These are phyloP conservation scores for Teleogryllus oceanicus DNA, from an alignment of 2,888 invertebrate genomes.

Conservation along the genomic window DNA sequence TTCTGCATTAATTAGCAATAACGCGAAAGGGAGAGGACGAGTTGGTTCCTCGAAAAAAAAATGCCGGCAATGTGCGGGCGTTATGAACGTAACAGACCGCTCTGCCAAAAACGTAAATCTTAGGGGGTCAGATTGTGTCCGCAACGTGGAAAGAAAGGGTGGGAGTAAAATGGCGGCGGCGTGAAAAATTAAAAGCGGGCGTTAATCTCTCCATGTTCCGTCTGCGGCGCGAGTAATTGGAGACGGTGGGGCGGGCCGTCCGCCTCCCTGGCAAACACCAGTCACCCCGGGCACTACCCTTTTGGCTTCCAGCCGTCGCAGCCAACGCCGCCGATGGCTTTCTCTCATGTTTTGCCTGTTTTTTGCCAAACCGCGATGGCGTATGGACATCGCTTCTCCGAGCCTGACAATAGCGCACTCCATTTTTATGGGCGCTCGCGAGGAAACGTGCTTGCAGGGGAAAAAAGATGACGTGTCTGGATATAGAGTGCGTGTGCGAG, in stretches of 20 bases:
- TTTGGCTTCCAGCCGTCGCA: too few relatives aligned
- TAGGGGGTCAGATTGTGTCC: conserved; percentile 6
- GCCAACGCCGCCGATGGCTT: too few relatives aligned
- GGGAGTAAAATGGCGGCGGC: background rate
- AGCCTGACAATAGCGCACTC: too few relatives aligned
- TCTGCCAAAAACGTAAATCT: background rate
- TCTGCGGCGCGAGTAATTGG: background rate
- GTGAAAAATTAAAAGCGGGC: conserved; percentile 18
- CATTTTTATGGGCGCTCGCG: too few relatives aligned
- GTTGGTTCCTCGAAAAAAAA: background rate
- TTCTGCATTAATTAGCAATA: background rate
- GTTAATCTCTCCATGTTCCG: conserved; percentile 6
- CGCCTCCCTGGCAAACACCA: too few relatives aligned
- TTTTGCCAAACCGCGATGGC: too few relatives aligned
- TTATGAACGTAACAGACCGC: conserved; percentile 6
- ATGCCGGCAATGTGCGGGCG: background rate
- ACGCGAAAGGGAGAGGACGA: background rate
- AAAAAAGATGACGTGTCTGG: too few relatives aligned
- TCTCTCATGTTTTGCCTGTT: too few relatives aligned
- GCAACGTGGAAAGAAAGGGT: background rate
- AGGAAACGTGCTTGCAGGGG: too few relatives aligned
- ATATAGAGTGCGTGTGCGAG: too few relatives aligned
- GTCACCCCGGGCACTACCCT: too few relatives aligned
- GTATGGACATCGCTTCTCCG: too few relatives aligned
- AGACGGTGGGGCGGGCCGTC: background rate